phyloP scores from a whole-genome alignment of 2,113 vertebrate genomes.

The Rhadina sibilatrix region DNA sequence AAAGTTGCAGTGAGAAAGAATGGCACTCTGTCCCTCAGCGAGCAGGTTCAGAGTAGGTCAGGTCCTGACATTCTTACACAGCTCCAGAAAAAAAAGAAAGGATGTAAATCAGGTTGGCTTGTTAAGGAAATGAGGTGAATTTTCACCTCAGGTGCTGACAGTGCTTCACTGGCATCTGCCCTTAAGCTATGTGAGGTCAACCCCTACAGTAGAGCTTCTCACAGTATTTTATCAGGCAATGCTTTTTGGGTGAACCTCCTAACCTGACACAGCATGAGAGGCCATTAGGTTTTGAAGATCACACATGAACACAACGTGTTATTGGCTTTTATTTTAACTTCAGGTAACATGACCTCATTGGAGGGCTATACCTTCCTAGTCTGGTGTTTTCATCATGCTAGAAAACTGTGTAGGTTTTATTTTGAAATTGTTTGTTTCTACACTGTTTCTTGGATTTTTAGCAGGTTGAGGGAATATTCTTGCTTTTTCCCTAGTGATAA shows the following conservation, averaged over 20 bases:
- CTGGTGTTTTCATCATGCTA: neutral
- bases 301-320: neutral
- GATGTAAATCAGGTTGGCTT: neutral
- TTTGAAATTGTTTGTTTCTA: neutral
- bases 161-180: neutral
- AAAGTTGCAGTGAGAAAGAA: neutral
- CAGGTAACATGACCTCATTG: neutral
- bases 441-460: neutral
- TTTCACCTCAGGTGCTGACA: neutral
- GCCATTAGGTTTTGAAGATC: neutral
- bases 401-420: neutral
- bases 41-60: neutral
- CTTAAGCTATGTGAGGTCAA: neutral
- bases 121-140: neutral
- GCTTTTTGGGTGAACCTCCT: neutral
- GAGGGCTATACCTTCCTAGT: neutral
- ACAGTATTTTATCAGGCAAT: accelerated
- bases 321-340: neutral
- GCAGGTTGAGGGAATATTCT: neutral
- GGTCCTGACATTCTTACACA: neutral
- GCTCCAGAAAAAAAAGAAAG: neutral
- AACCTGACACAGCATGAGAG: neutral
- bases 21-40: neutral
- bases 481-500: neutral
- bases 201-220: accelerated